Conservation (phyloP, 2,113 vertebrate genomes). For the Aptenodytes forsteri region DNA sequence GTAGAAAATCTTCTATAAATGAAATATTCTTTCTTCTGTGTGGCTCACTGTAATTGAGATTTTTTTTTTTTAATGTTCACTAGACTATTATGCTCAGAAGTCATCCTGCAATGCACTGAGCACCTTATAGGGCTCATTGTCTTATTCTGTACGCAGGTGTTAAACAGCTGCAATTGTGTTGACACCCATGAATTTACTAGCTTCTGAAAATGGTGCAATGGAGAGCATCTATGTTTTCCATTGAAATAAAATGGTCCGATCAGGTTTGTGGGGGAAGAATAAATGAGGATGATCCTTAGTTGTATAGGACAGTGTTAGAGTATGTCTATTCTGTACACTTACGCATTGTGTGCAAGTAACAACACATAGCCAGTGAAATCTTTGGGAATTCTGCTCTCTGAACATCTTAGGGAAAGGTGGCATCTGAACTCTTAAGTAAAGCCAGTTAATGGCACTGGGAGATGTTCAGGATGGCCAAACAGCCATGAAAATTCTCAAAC, state of each 20-base stretch:
- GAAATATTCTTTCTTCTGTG: not conserved
- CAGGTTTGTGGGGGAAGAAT: not conserved
- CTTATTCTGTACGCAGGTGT: rapidly evolving
- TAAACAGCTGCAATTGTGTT: not conserved
- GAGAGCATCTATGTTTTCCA: rapidly evolving
- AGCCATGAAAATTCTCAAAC: not conserved
- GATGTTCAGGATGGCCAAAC: not conserved
- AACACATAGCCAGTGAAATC: not conserved
- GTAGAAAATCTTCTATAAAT: not conserved
- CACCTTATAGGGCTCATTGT: not conserved
- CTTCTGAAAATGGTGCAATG: not conserved
- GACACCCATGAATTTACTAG: not conserved
- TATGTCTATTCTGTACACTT: rapidly evolving
- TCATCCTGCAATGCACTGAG: not conserved
- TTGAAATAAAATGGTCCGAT: not conserved
- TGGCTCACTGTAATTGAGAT: not conserved
- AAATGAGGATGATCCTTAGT: not conserved
- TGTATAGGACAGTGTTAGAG: not conserved
- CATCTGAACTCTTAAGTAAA: not conserved
- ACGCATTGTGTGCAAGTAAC: rapidly evolving
- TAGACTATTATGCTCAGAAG: not conserved
- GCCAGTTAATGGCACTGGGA: not conserved
- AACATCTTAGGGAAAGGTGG: not conserved
- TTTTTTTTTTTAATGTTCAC: not conserved
- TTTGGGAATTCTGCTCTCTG: not conserved